Base-by-base conservation (phyloP, 2,797 vertebrate genomes). In the Paedocypris micromegethes region DNA sequence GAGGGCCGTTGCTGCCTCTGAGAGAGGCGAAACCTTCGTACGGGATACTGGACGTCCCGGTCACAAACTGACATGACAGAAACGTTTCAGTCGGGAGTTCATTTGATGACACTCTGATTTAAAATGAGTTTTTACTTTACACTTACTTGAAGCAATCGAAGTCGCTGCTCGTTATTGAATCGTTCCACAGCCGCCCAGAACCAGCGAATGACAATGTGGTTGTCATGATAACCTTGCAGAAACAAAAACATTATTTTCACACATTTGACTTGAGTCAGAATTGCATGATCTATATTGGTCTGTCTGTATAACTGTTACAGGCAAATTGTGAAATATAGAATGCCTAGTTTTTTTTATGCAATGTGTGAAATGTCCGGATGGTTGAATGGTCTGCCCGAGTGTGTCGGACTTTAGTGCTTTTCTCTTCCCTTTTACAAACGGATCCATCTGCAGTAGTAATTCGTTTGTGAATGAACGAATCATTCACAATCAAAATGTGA, bases 171-270 rank as follows among this genome's bases (percentile, higher is more conserved):
- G 59, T 99, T 99, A 88, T 99, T 99, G 88, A 99, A 99, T 80
- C 96, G 89, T 82, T 98, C 96, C 77, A 99, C 96, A 4, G 96
- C 95, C 8, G 94, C 94, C 96, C 96, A 99, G 88, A 99, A 99
- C 96, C 96, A 99, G 75, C 96, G 92, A 76, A 99, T 95, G 75
- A 98, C 96, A 56, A 97, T 95, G 84, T 98, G 96, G 92, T 93
- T 97, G 91, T 98, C 96, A 82, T 98, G 96, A 83, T 98, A 98
- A 73, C 96, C 96, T 98, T 81, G 60, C 64, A 66, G 75, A 9
- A 69, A 9, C 0, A 23, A 59, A 38, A 5, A 44, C 23, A 23
- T 23, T 23, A 23, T 23, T 23, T 23, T 23, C 23, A 23, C 23
- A 23, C 23, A 23, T 23, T 23, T 23, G 23, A 23, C 23, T 23